phyloP scores from a whole-genome alignment of 2,113 vertebrate species.

The Corydoras sp. region DNA sequence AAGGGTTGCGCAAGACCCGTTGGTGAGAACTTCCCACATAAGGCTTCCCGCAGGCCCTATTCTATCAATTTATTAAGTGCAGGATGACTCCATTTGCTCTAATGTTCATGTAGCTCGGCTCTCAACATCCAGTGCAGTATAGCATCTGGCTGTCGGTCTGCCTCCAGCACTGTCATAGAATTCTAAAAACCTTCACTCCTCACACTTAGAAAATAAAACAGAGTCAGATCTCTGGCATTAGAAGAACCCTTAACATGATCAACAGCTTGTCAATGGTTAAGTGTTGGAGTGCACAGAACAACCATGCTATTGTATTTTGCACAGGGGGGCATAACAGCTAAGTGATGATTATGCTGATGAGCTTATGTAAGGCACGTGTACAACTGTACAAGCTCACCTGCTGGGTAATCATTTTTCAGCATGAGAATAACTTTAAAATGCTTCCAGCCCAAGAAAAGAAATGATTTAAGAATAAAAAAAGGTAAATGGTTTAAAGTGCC shows the following conservation, averaged over 20 bases:
- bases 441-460: too few relatives aligned
- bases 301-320: neutral
- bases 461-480: too few relatives aligned
- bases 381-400: too few relatives aligned
- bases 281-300: constrained; percentile 4
- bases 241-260: constrained; percentile 1
- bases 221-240: neutral
- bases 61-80: constrained; percentile 53
- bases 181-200: constrained; percentile 11
- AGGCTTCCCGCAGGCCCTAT: constrained; percentile 41
- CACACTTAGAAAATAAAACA: constrained; percentile 4
- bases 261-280: constrained; percentile 5
- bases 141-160: constrained; percentile 11
- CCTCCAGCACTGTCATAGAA: constrained; percentile 2
- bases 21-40: constrained; percentile 48
- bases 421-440: too few relatives aligned
- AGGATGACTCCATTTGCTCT: constrained; percentile 49
- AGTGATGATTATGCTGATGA: neutral
- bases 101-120: constrained; percentile 1
- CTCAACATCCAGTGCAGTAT: neutral
- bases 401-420: too few relatives aligned
- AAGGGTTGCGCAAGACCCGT: constrained; percentile 34
- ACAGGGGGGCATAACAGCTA: neutral
- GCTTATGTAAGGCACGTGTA: too few relatives aligned
- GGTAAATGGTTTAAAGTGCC: too few relatives aligned